These are phyloP conservation scores for Stenolophus ochropezus DNA, from an alignment of 2,888 invertebrate species.

Conservation along the genomic window DNA sequence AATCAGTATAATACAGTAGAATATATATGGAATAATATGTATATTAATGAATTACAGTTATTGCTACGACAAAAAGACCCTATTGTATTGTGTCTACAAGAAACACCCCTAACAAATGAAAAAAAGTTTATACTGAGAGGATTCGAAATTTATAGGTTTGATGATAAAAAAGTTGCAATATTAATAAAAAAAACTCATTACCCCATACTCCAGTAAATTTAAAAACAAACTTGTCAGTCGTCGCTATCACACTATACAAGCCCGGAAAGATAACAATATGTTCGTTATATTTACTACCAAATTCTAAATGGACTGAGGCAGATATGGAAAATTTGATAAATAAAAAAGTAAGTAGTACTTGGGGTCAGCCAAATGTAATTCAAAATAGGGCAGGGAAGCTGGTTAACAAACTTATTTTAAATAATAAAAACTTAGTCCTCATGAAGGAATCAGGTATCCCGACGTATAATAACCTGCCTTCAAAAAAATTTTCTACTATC, in stretches of 20 bases:
- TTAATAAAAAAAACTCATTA: background rate
- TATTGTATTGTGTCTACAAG: background rate
- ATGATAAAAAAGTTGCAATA: background rate
- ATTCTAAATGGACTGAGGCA: background rate
- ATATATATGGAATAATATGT: background rate
- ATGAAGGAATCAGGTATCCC: background rate
- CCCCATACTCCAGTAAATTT: background rate
- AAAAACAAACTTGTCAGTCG: background rate
- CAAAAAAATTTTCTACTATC: background rate
- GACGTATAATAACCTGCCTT: background rate
- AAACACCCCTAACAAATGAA: background rate
- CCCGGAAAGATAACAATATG: background rate
- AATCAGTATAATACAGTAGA: background rate
- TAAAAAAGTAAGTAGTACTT: background rate
- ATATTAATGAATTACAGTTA: background rate
- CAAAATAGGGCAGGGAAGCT: background rate
- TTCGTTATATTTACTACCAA: background rate
- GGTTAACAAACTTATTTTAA: background rate
- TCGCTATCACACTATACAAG: background rate
- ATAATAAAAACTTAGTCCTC: background rate
- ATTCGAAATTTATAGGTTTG: background rate
- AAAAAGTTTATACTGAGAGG: background rate
- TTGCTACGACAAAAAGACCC: background rate
- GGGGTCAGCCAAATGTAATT: background rate
- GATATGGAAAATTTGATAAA: background rate